Evolutionary conservation across 2,888 invertebrate species (phyloP).

Genomic region (Antheraea yamamai): DNA sequence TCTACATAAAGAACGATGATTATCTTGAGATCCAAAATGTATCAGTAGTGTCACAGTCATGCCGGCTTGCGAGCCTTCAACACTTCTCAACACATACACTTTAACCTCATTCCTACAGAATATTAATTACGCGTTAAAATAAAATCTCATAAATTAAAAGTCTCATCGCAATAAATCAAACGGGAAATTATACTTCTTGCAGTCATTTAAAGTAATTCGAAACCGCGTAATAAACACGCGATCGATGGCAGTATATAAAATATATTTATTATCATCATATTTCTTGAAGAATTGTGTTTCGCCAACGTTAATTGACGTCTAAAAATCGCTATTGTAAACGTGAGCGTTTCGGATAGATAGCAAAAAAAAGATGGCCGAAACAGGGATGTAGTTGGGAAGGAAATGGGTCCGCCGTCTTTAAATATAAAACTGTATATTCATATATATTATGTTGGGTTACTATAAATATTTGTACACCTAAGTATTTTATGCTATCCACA

Average conservation of each 20-base stretch:
- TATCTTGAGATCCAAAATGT: too few relatives aligned
- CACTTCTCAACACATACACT: background rate
- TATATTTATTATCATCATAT: slow-evolving; percentile 3
- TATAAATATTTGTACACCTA: too few relatives aligned
- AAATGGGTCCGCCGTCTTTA: background rate
- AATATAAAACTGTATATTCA: too few relatives aligned
- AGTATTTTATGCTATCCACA: too few relatives aligned
- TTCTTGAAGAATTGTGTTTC: background rate
- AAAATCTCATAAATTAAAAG: background rate
- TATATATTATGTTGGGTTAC: too few relatives aligned
- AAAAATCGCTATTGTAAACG: slow-evolving; percentile 17
- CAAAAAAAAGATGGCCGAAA: slow-evolving; percentile 30
- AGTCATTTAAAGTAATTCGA: background rate
- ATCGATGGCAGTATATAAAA: background rate
- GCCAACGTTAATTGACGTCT: slow-evolving; percentile 3
- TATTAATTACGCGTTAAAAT: background rate
- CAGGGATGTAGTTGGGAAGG: slow-evolving; percentile 11
- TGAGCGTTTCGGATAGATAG: slow-evolving; percentile 29
- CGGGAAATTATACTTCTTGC: background rate
- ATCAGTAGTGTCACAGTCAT: too few relatives aligned
- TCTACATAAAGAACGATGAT: too few relatives aligned
- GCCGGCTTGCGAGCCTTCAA: background rate
- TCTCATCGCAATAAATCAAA: background rate
- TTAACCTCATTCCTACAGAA: background rate
- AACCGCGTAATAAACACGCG: background rate